A percentile compares a stretch with the other conserved stretches of the same genome.
phyloP scores from a whole-genome alignment of 2,797 vertebrate genomes.

The Enteromius viviparus region DNA sequence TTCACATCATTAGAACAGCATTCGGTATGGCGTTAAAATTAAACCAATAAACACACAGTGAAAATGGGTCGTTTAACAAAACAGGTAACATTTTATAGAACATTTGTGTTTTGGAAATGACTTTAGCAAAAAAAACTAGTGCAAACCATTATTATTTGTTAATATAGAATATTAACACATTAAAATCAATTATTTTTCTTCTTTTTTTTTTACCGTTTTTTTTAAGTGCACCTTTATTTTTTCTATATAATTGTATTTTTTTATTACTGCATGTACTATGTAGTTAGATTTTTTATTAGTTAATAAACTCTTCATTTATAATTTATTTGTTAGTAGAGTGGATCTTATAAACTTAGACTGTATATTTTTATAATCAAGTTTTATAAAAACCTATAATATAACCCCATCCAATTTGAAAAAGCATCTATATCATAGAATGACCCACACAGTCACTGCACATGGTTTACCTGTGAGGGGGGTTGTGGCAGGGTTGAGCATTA shows the following conservation, averaged over 20 bases:
- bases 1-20: neutral
- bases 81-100: neutral
- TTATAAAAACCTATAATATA: neutral
- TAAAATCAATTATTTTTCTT: neutral
- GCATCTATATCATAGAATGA: neutral
- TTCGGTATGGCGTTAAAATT: neutral
- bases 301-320: neutral
- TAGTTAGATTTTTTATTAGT: neutral
- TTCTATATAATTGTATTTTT: neutral
- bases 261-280: no score
- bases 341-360: neutral
- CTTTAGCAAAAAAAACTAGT: neutral
- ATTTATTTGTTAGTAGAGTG: neutral
- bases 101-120: neutral
- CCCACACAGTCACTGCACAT: neutral
- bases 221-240: neutral
- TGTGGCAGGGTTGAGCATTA: neutral
- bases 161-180: neutral
- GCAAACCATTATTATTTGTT: neutral
- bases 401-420: neutral
- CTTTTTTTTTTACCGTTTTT: neutral
- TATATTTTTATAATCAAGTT: neutral
- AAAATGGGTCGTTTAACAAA: neutral
- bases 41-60: neutral
- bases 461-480: conserved; percentile 2